Evolutionary conservation across 2,113 vertebrate species (phyloP).

Genomic region (Istiophorus platypterus): DNA sequence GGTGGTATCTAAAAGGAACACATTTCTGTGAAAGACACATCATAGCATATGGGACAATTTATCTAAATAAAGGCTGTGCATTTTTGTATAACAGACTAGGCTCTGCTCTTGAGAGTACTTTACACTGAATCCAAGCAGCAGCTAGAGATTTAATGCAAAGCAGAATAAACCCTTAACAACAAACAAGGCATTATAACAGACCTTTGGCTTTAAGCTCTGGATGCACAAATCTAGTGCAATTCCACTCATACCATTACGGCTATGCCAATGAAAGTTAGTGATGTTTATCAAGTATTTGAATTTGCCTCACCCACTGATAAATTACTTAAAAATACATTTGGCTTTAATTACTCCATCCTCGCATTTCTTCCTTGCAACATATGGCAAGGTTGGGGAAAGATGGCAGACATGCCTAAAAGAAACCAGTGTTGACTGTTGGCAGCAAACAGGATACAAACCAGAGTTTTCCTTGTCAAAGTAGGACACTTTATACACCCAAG

Average conservation of each 20-base stretch:
- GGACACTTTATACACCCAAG: background rate
- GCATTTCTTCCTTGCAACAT: background rate
- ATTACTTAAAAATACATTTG: background rate
- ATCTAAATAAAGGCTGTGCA: background rate
- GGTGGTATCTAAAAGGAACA: background rate
- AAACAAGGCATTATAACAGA: background rate
- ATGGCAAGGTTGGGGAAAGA: background rate
- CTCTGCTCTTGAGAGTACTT: constrained; percentile 4
- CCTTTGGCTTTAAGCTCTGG: background rate
- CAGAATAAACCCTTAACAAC: constrained; percentile 2
- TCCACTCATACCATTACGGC: background rate
- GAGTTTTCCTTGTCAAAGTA: background rate
- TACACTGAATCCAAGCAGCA: constrained; percentile 6
- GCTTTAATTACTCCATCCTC: background rate
- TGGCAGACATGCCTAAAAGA: background rate
- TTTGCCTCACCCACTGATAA: background rate
- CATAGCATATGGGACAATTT: background rate
- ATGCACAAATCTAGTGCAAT: background rate
- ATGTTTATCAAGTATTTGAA: background rate
- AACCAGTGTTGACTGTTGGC: background rate
- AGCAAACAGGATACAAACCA: background rate
- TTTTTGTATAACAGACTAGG: background rate
- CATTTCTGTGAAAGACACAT: background rate
- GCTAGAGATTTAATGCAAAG: constrained; percentile 6
- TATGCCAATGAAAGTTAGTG: background rate